These are phyloP conservation scores for Bovichtus diacanthus DNA, from an alignment of 2,797 vertebrate genomes.

Conservation along the genomic window DNA sequence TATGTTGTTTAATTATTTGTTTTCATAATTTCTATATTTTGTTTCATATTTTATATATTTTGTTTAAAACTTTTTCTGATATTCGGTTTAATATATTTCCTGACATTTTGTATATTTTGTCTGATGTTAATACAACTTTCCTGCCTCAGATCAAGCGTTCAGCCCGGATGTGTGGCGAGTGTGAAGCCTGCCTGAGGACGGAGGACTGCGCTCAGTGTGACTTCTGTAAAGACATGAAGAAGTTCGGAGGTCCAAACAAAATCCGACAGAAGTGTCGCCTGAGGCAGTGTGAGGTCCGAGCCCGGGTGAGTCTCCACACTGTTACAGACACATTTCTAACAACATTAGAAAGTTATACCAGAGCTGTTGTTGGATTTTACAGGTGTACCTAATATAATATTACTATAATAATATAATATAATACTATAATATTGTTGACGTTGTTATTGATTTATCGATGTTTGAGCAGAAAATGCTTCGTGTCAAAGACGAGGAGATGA, in stretches of 20 bases:
- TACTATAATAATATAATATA: too few species aligned
- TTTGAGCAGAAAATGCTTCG: conserved; percentile 91
- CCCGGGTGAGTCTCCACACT: conserved; percentile 89
- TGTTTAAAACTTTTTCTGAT: too few species aligned
- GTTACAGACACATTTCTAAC: too few species aligned
- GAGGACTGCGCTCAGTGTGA: conserved; percentile 95
- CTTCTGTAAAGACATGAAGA: conserved; percentile 98
- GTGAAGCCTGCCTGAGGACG: conserved; percentile 91
- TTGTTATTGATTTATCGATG: background rate
- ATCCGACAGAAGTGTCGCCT: conserved; percentile 95
- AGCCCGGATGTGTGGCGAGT: conserved; percentile 94
- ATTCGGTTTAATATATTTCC: too few species aligned
- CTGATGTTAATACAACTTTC: too few species aligned
- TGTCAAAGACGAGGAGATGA: conserved; percentile 87
- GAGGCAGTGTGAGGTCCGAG: conserved; percentile 93
- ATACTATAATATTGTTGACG: background rate
- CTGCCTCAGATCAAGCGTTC: conserved; percentile 94
- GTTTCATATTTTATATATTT: too few species aligned
- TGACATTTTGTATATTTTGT: too few species aligned
- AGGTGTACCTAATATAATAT: background rate
- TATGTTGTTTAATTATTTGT: too few species aligned
- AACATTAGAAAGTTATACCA: too few species aligned
- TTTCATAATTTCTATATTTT: too few species aligned
- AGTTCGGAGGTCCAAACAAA: conserved; percentile 95
- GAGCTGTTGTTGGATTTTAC: too few species aligned